Evolutionary conservation across 2,113 vertebrate species (phyloP), one percentile per base, ranked within the genome.

Genomic region (Nematolebias whitei): DNA sequence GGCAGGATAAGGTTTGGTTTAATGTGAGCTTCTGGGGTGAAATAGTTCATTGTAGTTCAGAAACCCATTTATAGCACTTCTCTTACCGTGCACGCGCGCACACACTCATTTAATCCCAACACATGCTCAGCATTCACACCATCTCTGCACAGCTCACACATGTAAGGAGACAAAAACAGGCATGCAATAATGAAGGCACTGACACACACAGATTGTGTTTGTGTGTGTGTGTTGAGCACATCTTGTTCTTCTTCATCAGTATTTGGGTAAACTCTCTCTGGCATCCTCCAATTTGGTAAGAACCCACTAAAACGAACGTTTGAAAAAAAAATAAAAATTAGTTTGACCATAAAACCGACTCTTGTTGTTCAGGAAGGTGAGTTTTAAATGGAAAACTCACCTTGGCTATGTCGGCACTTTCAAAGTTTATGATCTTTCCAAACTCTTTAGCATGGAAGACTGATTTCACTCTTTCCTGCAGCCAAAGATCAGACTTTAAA

Each of bases 351-450:
- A 23, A 12, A 9, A n/a, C n/a, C n/a, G n/a, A n/a, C n/a, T n/a
- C n/a, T n/a, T n/a, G n/a, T n/a, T n/a, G n/a, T n/a, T n/a, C n/a
- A n/a, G n/a, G n/a, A n/a, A n/a, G n/a, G n/a, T n/a, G n/a, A n/a
- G n/a, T n/a, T n/a, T 3, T 26, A 29, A 41, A 39, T 14, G 0
- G 2, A 18, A 2, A 22, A 22, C 81, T 91, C 92, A 98, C 97
- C 93, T 92, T 95, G 65, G 97, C 97, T 80, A 98, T 93, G 69
- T 96, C 94, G 35, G 95, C 90, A 60, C 90, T 94, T 92, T 71
- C 95, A 85, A 99, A 98, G 90, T 99, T 99, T 86, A 99, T 95
- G 80, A 99, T 99, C 93, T 99, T 99, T 75, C 96, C 97, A 92
- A 96, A 98, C 87, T 99, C 96, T 89, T 96, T 98, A 88, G 96